Base-by-base conservation (phyloP, 2,113 vertebrate species). In the Ceyx melanurus region DNA sequence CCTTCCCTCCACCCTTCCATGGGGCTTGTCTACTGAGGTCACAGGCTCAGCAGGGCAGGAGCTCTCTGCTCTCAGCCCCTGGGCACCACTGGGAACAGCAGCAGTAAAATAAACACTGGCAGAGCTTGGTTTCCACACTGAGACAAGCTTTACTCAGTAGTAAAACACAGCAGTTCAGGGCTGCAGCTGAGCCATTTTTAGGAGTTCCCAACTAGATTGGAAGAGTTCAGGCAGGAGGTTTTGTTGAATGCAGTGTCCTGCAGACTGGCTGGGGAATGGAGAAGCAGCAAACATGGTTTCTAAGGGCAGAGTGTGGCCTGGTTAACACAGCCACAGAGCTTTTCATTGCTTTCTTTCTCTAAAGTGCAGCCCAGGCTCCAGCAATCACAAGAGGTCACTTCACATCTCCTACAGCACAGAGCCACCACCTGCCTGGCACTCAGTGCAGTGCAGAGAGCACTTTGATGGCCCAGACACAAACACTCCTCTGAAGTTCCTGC, bases 391-490 rank as follows among this genome's bases (percentile, higher is more conserved):
- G 35, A 48, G 37, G 33, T 8, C 26, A 46, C 23, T 46, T n/a
- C 13, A 45, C 5, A 1, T 43, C 15, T 91, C 56, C 66, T 33
- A 33, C 14, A 43, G 43, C 45, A 80, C 43, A 37, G 28, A 26
- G 15, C 8, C 50, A 16, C 3, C 0, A 1, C 5, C 48, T 12
- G 26, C 8, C 8, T 13, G 5, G 16, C 25, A 4, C 56, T 45
- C 13, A 6, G 40, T 0, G 33, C 48, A 60, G 31, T 0, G 0
- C 10, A 8, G 45, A 48, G n/a, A 31, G 18, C 9, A 54, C 35
- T 90, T 23, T 4, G 6, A 51, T 75, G 6, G 26, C 14, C 45
- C 40, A 10, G 33, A 20, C 51, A 62, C 7, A 15, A 35, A 61
- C 7, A 21, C 11, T 46, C 29, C 66, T 66, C 58, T 40, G 13